Evolutionary conservation across 1,140 invertebrate genomes (phyloP).

Genomic region (Amphibalanus amphitrite): DNA sequence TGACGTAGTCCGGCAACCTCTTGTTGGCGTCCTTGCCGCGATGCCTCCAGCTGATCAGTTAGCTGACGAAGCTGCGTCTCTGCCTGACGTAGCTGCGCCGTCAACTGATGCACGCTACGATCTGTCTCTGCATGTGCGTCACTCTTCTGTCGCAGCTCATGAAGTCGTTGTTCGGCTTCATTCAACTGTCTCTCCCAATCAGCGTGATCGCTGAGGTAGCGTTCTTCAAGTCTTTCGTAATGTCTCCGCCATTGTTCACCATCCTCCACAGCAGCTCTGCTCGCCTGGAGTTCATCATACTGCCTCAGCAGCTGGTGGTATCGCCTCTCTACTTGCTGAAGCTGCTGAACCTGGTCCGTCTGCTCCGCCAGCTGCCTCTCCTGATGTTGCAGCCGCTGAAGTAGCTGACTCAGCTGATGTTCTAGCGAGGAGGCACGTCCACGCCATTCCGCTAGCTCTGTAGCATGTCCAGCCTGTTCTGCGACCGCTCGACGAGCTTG

Average conservation of each 20-base stretch:
- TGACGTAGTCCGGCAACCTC: neutral
- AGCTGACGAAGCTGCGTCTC: neutral
- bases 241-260: neutral
- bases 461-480: neutral
- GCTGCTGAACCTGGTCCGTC: neutral
- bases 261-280: neutral
- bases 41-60: neutral
- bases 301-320: neutral
- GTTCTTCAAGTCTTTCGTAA: neutral
- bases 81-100: neutral
- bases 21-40: neutral
- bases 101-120: neutral
- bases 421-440: neutral
- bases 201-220: neutral
- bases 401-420: neutral
- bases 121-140: neutral
- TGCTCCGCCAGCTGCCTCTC: neutral
- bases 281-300: neutral
- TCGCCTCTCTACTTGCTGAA: neutral
- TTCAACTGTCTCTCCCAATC: neutral
- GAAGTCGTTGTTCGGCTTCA: neutral
- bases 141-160: neutral
- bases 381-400: neutral
- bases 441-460: neutral
- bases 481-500: neutral